A percentile compares a stretch with the other conserved stretches of the same genome.
phyloP scores from a whole-genome alignment of 2,797 vertebrate species.

The Pteropus rufus region DNA sequence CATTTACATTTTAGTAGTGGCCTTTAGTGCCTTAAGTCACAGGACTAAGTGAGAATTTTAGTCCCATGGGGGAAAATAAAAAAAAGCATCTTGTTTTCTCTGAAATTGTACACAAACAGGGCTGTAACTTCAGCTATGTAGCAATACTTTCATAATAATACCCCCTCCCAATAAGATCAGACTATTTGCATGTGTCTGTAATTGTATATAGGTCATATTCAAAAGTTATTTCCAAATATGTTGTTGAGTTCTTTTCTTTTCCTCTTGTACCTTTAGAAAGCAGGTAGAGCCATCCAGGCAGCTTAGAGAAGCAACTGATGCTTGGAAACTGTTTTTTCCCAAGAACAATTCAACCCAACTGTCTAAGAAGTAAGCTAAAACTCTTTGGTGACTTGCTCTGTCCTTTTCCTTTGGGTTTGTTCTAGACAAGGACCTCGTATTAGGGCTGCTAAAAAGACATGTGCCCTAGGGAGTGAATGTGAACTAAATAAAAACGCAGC shows the following conservation, averaged over 20 bases:
- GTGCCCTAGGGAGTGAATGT: conserved; percentile 39
- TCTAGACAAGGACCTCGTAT: background rate
- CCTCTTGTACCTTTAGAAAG: background rate
- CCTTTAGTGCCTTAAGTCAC: background rate
- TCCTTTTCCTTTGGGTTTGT: background rate
- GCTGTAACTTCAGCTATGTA: background rate
- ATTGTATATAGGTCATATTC: background rate
- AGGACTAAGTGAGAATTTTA: background rate
- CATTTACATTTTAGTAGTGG: background rate
- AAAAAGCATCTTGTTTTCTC: background rate
- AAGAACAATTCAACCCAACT: background rate
- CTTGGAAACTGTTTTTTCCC: conserved; percentile 1
- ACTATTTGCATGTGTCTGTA: background rate
- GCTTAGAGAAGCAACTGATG: background rate
- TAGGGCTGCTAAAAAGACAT: conserved; percentile 37
- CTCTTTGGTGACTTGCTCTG: background rate
- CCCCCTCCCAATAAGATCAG: background rate
- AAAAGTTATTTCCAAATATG: background rate
- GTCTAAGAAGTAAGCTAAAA: background rate
- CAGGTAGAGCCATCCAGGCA: background rate
- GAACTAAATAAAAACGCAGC: conserved; percentile 55
- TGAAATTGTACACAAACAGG: background rate
- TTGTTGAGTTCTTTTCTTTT: background rate
- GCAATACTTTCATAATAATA: background rate
- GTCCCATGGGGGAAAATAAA: background rate